Evolutionary conservation across 2,113 vertebrate genomes (phyloP).

Genomic region (Oryzias woworae): DNA sequence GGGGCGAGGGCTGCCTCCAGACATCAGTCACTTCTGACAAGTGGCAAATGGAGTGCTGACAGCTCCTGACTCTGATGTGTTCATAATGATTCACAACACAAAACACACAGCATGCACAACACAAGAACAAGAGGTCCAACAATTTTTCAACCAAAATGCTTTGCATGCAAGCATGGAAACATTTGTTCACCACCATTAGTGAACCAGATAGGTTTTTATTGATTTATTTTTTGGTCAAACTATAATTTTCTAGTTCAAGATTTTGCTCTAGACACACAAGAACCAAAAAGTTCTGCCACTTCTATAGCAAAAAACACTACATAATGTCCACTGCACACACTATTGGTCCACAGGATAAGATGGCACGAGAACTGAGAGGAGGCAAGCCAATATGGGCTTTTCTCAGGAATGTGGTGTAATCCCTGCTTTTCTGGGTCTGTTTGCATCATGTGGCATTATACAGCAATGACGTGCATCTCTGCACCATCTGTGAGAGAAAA

Average conservation of each 20-base stretch:
- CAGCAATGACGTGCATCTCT: not conserved
- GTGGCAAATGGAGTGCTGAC: constrained; percentile 54
- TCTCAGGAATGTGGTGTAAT: not conserved
- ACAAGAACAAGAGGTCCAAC: not conserved
- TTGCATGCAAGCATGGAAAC: not conserved
- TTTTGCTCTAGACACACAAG: not conserved
- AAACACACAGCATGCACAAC: not conserved
- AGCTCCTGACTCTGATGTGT: constrained; percentile 53
- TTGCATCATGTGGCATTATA: not conserved
- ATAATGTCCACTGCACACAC: not conserved
- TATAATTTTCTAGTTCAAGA: not conserved
- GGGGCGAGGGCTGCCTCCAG: constrained; percentile 11
- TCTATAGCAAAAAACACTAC: not conserved
- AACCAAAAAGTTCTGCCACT: not conserved
- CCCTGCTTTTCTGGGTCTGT: not conserved
- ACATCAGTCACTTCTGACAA: constrained; percentile 62
- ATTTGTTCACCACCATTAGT: not conserved
- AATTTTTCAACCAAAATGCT: not conserved
- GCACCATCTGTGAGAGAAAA: not conserved
- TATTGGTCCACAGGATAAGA: not conserved
- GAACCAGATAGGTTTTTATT: not conserved
- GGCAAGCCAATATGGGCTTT: not conserved
- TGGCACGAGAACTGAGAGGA: not conserved
- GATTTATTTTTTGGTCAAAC: not conserved
- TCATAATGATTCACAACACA: constrained; percentile 8